phyloP scores from a whole-genome alignment of 2,888 invertebrate genomes.

The Bombylius major region DNA sequence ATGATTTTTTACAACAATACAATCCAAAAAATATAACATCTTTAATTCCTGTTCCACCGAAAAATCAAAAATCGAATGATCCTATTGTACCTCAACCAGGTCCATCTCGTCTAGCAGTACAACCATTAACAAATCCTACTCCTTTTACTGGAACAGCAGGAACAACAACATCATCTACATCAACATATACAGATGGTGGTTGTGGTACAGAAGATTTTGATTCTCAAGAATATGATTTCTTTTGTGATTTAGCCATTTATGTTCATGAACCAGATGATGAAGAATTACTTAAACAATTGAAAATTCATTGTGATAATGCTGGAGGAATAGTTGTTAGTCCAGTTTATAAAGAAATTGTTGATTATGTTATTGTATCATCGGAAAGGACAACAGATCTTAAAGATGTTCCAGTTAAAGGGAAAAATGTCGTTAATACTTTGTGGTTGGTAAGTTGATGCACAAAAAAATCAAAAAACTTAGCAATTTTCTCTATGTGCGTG shows the following conservation, averaged over 20 bases:
- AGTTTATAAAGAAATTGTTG: conserved; percentile 42
- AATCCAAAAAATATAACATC: conserved; percentile 26
- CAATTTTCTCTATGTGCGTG: neutral
- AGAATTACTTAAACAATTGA: conserved; percentile 34
- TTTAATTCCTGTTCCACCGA: conserved; percentile 25
- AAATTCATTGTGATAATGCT: conserved; percentile 40
- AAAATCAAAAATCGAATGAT: conserved; percentile 3
- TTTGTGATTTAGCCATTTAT: conserved; percentile 27
- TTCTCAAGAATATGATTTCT: conserved; percentile 24
- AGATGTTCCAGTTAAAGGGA: conserved; percentile 24
- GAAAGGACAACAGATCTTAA: conserved; percentile 24
- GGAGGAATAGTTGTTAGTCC: conserved; percentile 42
- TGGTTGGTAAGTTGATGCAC: conserved; percentile 24
- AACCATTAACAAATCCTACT: neutral
- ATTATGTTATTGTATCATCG: conserved; percentile 53
- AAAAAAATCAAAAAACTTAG: neutral
- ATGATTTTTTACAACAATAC: conserved; percentile 28
- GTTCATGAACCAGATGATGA: conserved; percentile 36
- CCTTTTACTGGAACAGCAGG: neutral
- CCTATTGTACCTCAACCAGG: neutral
- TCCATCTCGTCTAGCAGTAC: neutral
- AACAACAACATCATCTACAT: too few species aligned
- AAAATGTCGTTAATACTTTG: conserved; percentile 29
- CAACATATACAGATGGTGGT: neutral
- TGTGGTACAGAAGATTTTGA: conserved; percentile 26